Evolutionary conservation across 2,797 vertebrate species (phyloP), one percentile per base, ranked within the genome.

Genomic region (Euphonia xanthogaster): DNA sequence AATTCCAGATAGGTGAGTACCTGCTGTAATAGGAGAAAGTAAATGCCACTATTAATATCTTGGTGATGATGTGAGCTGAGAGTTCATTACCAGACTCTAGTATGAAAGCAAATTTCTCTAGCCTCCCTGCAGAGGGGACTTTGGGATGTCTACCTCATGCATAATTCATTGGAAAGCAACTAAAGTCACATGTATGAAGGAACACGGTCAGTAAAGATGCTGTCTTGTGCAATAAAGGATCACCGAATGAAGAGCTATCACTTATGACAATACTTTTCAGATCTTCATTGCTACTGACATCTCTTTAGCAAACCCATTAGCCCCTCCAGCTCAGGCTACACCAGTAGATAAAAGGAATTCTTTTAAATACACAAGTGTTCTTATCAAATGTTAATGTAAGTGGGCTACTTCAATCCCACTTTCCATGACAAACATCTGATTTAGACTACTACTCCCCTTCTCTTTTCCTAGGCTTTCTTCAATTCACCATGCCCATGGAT

Each of bases 151-250:
- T 51, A 47, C 30, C 28, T 93, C 27, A 80, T 91, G 61, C 31
- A 90, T 90, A 91, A 94, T 67, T 71, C 61, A 89, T 45, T 67
- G 23, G 24, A 72, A 80, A 76, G 35, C 24, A 82, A 61, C 11
- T 65, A 39, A 87, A 77, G 53, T 80, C 68, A 65, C 42, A 54
- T 33, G 39, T 62, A n/a, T 40, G 54, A 90, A 65, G 54, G 14
- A 82, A 61, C 19, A 54, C 2, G 1, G 75, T 83, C 78, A 68
- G 80, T 31, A 74, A 61, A 86, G 40, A 40, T 47, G 45, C 21
- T 94, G 93, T 93, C 73, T 61, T 67, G 37, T 72, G 54, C 86
- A 95, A 94, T 86, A 88, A 74, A 80, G 70, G 25, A 71, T 89
- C 85, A 54, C 9, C 10, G 2, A 1, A 30, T 63, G 72, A 90